phyloP scores from a whole-genome alignment of 2,888 invertebrate genomes.

The Ormyrus nitidulus region DNA sequence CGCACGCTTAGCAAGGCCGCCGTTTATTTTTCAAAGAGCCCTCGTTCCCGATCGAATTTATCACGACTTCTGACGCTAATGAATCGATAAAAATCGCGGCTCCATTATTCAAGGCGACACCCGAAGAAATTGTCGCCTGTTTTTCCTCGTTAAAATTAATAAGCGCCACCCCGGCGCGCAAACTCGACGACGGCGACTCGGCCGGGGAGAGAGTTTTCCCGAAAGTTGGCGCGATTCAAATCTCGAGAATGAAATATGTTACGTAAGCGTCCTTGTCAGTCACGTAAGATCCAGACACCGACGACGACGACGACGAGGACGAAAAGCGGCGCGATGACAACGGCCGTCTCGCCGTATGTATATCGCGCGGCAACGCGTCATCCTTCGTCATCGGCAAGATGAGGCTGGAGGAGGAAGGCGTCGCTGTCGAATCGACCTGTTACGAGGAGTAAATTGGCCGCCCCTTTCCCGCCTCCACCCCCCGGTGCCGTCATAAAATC shows the following conservation, averaged over 20 bases:
- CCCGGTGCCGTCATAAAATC: conserved; percentile 63
- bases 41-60: neutral
- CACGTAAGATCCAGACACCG: conserved; percentile 21
- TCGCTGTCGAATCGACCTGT: conserved; percentile 63
- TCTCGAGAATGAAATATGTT: conserved; percentile 48
- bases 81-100: neutral
- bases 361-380: conserved; percentile 60
- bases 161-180: conserved; percentile 28
- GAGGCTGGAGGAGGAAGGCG: conserved; percentile 55
- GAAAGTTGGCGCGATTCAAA: conserved; percentile 14
- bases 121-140: neutral
- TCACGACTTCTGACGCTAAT: neutral
- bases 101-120: conserved; percentile 30
- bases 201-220: conserved; percentile 10
- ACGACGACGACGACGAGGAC: conserved; percentile 49
- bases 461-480: conserved; percentile 45
- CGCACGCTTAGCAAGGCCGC: too few relatives aligned
- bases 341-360: conserved; percentile 32
- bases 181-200: neutral
- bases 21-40: too few relatives aligned
- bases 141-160: conserved; percentile 48
- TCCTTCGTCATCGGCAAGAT: conserved; percentile 63
- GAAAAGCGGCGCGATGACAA: conserved; percentile 35
- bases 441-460: conserved; percentile 67
- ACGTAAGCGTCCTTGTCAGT: conserved; percentile 43